These are phyloP conservation scores for Schlechtendalia chinensis DNA, from an alignment of 1,140 invertebrate species.

Conservation along the genomic window DNA sequence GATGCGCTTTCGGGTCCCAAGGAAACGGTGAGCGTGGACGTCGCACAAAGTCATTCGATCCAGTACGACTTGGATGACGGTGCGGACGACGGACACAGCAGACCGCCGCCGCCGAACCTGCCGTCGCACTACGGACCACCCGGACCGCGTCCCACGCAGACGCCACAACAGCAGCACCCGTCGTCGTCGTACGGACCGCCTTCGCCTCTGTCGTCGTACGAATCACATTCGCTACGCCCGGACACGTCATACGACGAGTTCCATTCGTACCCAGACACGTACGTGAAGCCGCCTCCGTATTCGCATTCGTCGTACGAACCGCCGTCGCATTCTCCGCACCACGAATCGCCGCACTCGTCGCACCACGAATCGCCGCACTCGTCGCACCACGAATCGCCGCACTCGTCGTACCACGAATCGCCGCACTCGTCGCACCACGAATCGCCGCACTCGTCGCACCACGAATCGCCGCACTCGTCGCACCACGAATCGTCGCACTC, in stretches of 20 bases:
- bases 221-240: background rate
- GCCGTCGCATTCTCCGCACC: too few relatives aligned
- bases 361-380: background rate
- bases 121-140: background rate
- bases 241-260: too few relatives aligned
- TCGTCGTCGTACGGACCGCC: background rate
- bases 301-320: background rate
- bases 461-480: too few relatives aligned
- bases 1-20: background rate
- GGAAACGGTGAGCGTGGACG: background rate
- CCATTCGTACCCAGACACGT: background rate
- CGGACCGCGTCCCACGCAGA: background rate
- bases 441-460: too few relatives aligned
- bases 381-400: background rate
- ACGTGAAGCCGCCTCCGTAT: background rate
- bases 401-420: background rate
- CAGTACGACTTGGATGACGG: background rate
- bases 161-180: background rate
- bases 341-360: background rate
- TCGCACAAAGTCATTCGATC: conserved; percentile 11
- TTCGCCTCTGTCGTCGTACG: background rate
- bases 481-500: background rate
- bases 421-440: background rate
- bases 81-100: background rate
- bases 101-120: background rate